phyloP scores from a whole-genome alignment of 2,797 vertebrate species.

The Spea hammondii region DNA sequence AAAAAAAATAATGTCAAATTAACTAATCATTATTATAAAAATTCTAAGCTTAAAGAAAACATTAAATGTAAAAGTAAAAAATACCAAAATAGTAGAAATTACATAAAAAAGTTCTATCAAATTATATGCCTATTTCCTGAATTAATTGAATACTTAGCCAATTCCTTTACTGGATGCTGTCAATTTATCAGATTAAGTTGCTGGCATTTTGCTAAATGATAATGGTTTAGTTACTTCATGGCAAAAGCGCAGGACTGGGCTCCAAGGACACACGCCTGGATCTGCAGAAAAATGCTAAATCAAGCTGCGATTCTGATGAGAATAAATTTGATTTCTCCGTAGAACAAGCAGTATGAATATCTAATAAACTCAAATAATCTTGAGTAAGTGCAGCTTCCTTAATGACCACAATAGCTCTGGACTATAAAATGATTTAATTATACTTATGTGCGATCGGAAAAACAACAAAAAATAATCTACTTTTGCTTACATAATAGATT shows the following conservation, averaged over 20 bases:
- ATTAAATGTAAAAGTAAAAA: slow-evolving; percentile 15
- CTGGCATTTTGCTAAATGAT: slow-evolving; percentile 50
- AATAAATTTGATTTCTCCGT: slow-evolving; percentile 45
- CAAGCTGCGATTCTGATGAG: slow-evolving; percentile 36
- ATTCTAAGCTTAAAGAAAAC: slow-evolving; percentile 3
- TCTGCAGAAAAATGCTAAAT: slow-evolving; percentile 42
- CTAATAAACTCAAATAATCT: slow-evolving; percentile 47
- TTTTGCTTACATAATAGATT: slow-evolving; percentile 6
- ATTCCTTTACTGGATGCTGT: slow-evolving; percentile 39
- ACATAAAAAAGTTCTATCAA: neutral
- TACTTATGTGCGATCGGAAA: slow-evolving; percentile 26
- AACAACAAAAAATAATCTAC: slow-evolving; percentile 1
- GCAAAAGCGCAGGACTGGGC: slow-evolving; percentile 34
- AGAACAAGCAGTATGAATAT: slow-evolving; percentile 38
- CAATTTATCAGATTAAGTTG: slow-evolving; percentile 53
- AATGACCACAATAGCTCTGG: slow-evolving; percentile 48
- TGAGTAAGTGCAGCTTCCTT: slow-evolving; percentile 33
- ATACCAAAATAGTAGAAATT: neutral
- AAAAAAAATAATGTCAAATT: too few species aligned
- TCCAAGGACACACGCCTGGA: slow-evolving; percentile 50
- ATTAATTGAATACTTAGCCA: slow-evolving; percentile 42
- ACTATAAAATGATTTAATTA: slow-evolving; percentile 39
- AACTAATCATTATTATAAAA: too few species aligned
- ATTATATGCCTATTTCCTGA: slow-evolving; percentile 10
- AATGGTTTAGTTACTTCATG: slow-evolving; percentile 48